Conservation (phyloP, 2,113 vertebrate species). For the Myrmecophaga tridactyla region DNA sequence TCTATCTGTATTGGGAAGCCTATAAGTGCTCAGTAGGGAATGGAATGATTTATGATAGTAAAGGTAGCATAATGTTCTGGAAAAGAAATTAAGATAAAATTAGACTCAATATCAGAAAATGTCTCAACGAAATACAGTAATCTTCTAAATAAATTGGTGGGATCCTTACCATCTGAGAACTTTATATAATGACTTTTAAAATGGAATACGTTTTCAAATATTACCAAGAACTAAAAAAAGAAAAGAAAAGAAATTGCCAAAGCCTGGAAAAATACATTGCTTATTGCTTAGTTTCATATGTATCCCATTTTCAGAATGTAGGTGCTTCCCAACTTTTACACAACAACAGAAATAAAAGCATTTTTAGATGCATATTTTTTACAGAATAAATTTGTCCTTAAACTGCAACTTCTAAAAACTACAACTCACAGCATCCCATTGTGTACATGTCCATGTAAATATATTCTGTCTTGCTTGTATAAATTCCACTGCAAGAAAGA, state of each 20-base stretch:
- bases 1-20: slow-evolving; percentile 2
- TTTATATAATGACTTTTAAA: slow-evolving; percentile 47
- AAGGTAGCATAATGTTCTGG: slow-evolving; percentile 42
- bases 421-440: neutral
- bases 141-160: slow-evolving; percentile 39
- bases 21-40: slow-evolving; percentile 47
- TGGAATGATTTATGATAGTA: slow-evolving; percentile 60
- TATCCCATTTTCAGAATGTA: neutral
- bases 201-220: slow-evolving; percentile 23
- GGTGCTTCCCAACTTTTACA: neutral
- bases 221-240: neutral
- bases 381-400: neutral
- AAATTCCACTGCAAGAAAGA: too few species aligned
- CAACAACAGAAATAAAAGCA: neutral
- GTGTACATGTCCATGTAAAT: neutral
- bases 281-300: neutral
- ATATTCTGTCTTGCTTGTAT: too few species aligned
- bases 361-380: neutral
- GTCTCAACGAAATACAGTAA: slow-evolving; percentile 31
- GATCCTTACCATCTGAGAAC: slow-evolving; percentile 6
- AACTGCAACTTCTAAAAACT: neutral
- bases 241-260: neutral
- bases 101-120: slow-evolving; percentile 50
- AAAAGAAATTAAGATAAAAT: slow-evolving; percentile 70
- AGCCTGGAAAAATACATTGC: neutral